Base-by-base conservation (phyloP, 2,797 vertebrate genomes). In the Anas flavirostris region DNA sequence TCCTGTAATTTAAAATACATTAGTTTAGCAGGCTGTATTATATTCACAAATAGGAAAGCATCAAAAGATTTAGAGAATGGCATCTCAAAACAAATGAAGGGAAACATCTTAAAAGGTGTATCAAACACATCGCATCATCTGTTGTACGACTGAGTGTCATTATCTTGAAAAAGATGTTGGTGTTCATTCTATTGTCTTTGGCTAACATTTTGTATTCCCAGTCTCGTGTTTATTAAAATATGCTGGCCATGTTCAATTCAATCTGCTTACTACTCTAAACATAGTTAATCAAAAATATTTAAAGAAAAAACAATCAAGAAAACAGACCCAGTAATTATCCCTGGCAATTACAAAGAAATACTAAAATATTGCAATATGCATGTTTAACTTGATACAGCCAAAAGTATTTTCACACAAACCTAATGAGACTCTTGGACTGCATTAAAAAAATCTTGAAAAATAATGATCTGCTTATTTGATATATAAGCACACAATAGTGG, bases 1-100 rank as follows among this genome's bases (percentile, higher is more conserved):
- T 99, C 99, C 99, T 99, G 67, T 56, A 31, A 91, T 94, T 90
- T 60, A 96, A 90, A 97, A 93, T 66, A 92, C 74, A 86, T 81
- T 31, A 68, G 10, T 90, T 91, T 69, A 80, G 39, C 31, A 79
- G 46, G 31, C 26, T 79, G 18, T 35, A 84, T 94, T 96, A 37
- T 13, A 76, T 14, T 64, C 39, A 83, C 4, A 80, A 15, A 56
- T 0, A 76, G 43, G 41, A 92, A 68, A 84, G 16, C 12, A 86
- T 31, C 21, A 78, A 77, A 88, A 82, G 50, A 55, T 46, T 25
- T 80, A 68, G 15, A 74, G 48, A 73, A 67, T 0, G 0, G 12
- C 22, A 4, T 9, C 62, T 72, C 64, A 86, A 85, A 91, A 58
- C 52, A 73, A 88, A 79, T 7, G 4, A 89, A 74, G 18, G 9